These are phyloP conservation scores for Melanchra persicariae DNA, from an alignment of 2,888 invertebrate species.

Conservation along the genomic window DNA sequence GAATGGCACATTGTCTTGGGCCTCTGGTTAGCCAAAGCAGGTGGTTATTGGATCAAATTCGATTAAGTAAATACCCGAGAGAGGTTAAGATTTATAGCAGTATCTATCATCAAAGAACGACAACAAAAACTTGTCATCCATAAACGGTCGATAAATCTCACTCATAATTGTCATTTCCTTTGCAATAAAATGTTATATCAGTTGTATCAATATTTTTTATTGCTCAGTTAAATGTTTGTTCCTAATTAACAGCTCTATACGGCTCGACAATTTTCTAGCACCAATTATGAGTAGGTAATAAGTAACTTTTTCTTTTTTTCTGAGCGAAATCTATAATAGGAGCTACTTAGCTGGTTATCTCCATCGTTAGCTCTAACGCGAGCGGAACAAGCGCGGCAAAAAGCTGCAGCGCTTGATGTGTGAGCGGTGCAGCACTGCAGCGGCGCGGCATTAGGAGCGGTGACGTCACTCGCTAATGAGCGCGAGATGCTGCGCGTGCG, in stretches of 20 bases:
- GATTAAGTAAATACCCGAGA: not conserved
- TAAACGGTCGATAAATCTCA: constrained; percentile 47
- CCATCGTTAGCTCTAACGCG: constrained; percentile 32
- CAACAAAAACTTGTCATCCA: constrained; percentile 18
- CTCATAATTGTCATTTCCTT: constrained; percentile 53
- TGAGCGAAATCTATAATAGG: constrained; percentile 45
- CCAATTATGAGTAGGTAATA: constrained; percentile 29
- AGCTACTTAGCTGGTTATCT: constrained; percentile 45
- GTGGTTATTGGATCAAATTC: constrained; percentile 14
- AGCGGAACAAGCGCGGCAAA: constrained; percentile 32
- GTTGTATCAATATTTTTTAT: constrained; percentile 25
- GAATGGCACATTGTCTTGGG: no score
- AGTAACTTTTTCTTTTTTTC: constrained; percentile 42
- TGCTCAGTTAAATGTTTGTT: constrained; percentile 15
- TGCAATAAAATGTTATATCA: constrained; percentile 24
- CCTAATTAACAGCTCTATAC: constrained; percentile 33
- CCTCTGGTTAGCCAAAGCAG: constrained; percentile 48
- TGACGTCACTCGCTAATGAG: constrained; percentile 59
- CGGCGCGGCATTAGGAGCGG: constrained; percentile 3
- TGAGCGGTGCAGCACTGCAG: constrained; percentile 6
- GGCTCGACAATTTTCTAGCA: constrained; percentile 45
- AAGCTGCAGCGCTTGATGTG: constrained; percentile 23
- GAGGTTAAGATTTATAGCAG: not conserved
- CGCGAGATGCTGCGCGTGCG: constrained; percentile 40
- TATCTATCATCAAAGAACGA: constrained; percentile 13